Evolutionary conservation across 1,140 invertebrate species (phyloP), one percentile per base, ranked within the genome.

Genomic region (Thrips palmi): DNA sequence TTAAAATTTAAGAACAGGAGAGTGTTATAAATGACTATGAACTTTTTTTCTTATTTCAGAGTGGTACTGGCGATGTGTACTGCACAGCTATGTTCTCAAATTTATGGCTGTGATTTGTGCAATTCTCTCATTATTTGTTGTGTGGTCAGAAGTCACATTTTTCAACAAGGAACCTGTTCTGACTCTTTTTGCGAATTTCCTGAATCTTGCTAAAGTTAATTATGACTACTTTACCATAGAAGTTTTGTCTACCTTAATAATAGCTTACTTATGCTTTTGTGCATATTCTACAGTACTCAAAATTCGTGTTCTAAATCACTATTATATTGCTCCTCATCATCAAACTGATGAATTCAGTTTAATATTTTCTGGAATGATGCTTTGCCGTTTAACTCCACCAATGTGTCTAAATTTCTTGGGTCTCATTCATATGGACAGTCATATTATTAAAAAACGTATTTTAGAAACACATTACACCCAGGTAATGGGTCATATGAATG

Each of bases 401-500:
- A 77, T 99, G 66, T 98, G 94, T 63, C 70, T 99, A 4, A 99
- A 99, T 59, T 98, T 97, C 53, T 67, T 99, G 10, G 87, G 92
- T 24, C 63, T 99, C 4, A 91, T 97, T 48, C 94, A 99, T 51
- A 84, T 99, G 74, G 94, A 99, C 57, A 93, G 86, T 17, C 91
- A 97, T 52, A 76, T 97, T 24, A 92, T 92, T 27, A 77, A 85
- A 46, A 71, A 73, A 33, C 67, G 68, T 39, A 65, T 79, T 10
- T 58, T 76, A 47, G 85, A 92, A 59, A 92, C 87, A 1, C 70
- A 79, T 48, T 92, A 92, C 49, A 93, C 87, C 0, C 72, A 81
- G 63, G 81, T 99, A 43, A 99, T 99, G 93, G 94, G 94, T 15
- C 93, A 97, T 53, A 91, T 98, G 89, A 92, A 98, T 63, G 87